phyloP scores from a whole-genome alignment of 2,113 vertebrate genomes.

The Carassius carassius region DNA sequence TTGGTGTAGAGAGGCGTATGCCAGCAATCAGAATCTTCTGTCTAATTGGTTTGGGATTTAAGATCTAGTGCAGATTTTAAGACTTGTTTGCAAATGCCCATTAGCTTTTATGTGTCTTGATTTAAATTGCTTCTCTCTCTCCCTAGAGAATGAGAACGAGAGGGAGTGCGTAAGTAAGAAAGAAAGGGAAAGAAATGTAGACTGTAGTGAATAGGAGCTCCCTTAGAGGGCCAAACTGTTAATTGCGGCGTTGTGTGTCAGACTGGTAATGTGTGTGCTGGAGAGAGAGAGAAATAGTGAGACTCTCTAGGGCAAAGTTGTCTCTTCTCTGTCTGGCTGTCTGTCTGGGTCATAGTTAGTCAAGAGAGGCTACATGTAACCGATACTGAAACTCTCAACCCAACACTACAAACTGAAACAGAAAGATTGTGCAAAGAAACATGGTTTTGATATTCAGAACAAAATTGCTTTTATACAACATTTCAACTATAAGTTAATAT shows the following conservation, averaged over 20 bases:
- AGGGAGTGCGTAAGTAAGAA: slow-evolving; percentile 13
- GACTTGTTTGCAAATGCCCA: slow-evolving; percentile 38
- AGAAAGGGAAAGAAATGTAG: slow-evolving; percentile 22
- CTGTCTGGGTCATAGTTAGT: slow-evolving; percentile 28
- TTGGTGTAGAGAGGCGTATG: neutral
- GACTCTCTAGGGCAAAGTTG: slow-evolving; percentile 33
- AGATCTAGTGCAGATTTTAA: slow-evolving; percentile 30
- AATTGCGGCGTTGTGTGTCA: slow-evolving; percentile 47
- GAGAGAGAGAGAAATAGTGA: slow-evolving; percentile 10
- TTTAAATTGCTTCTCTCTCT: slow-evolving; percentile 11
- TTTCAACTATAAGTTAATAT: neutral
- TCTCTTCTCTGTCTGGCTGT: slow-evolving; percentile 36
- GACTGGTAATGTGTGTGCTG: slow-evolving; percentile 25
- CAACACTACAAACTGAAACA: neutral
- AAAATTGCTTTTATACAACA: neutral
- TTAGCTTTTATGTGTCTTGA: slow-evolving; percentile 28
- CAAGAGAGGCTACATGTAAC: slow-evolving; percentile 32
- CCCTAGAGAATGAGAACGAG: slow-evolving; percentile 3
- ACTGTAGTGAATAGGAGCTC: slow-evolving; percentile 42
- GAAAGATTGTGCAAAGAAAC: neutral
- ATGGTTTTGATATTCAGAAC: neutral
- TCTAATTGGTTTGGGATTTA: slow-evolving; percentile 27
- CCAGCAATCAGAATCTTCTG: slow-evolving; percentile 13
- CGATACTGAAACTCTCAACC: neutral
- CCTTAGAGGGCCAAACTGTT: slow-evolving; percentile 53